Base-by-base conservation (phyloP, 2,888 invertebrate species). In the Drymonia ruficornis region DNA sequence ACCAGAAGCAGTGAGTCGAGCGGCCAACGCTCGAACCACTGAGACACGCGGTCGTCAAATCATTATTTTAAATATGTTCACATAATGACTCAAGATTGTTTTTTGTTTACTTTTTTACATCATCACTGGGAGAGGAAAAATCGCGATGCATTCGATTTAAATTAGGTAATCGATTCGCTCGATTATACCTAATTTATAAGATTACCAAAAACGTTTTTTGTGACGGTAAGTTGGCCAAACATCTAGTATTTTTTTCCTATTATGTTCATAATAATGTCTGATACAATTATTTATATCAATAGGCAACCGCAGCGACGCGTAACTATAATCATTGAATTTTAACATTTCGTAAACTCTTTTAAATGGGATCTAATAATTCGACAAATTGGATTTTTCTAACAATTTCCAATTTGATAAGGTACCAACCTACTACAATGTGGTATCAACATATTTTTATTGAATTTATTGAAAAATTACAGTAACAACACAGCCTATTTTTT, bases 201-300 rank as follows among this genome's bases (percentile, higher is more conserved):
- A 36, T 13, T 13, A n/a, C 31, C 31, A 36, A n/a, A 36, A 36
- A 36, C 3, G 5, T 0, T n/a, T 36, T 13, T 36, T 36, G 36
- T 36, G 36, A n/a, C n/a, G n/a, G n/a, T 36, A 36, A 36, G 36
- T 36, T 36, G 36, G 36, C 36, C 36, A 36, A 36, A 36, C 36
- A 36, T n/a, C n/a, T 4, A n/a, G 36, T 13, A n/a, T 36, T 13
- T n/a, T 36, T 7, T 6, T 36, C 11, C 31, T n/a, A n/a, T 36
- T 36, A 13, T 36, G 36, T 13, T n/a, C 13, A 36, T 36, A 36
- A 36, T 31, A 13, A 11, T 34, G 31, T 5, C n/a, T 36, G 36
- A 36, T 36, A 36, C 36, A 36, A 36, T 36, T 36, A n/a, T 36
- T 11, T n/a, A 4, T 36, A n/a, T 3, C 36, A 36, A 36, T 36